Percentiles rank a stretch among this genome's conserved stretches.
Conservation (phyloP, 2,113 vertebrate genomes). For the Oreochromis niloticus region DNA sequence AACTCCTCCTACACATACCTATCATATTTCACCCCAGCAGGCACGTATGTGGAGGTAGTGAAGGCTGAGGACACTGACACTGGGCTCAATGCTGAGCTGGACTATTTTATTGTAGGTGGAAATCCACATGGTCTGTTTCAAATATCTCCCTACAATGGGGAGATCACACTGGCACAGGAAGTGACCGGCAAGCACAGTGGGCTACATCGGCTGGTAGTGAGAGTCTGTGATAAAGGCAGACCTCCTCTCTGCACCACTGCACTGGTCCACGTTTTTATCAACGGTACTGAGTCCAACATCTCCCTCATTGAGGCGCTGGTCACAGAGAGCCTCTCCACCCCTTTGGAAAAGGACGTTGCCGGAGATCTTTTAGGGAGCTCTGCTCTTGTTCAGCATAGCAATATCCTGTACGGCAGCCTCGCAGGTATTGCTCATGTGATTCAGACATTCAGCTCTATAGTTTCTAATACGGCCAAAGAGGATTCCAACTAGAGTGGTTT, state of each 20-base stretch:
- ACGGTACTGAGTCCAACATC: fast-evolving
- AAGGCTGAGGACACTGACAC: background rate
- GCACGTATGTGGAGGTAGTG: background rate
- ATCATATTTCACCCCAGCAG: background rate
- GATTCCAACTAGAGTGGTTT: background rate
- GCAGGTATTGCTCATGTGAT: background rate
- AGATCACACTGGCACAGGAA: background rate
- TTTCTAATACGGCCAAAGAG: background rate
- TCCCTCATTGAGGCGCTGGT: background rate
- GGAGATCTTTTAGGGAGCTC: background rate
- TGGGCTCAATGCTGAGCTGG: background rate
- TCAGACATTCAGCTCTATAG: background rate
- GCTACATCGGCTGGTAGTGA: background rate
- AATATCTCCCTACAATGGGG: background rate
- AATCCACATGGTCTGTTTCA: background rate
- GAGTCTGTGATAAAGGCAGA: background rate
- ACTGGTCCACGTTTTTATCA: background rate
- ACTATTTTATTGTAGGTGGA: background rate
- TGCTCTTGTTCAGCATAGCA: background rate
- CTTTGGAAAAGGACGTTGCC: background rate
- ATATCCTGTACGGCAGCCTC: background rate
- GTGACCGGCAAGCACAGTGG: background rate
- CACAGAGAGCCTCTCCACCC: background rate
- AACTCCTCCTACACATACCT: background rate
- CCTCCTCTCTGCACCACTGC: background rate